Conservation (phyloP, 2,113 vertebrate species). For the Micromys minutus region DNA sequence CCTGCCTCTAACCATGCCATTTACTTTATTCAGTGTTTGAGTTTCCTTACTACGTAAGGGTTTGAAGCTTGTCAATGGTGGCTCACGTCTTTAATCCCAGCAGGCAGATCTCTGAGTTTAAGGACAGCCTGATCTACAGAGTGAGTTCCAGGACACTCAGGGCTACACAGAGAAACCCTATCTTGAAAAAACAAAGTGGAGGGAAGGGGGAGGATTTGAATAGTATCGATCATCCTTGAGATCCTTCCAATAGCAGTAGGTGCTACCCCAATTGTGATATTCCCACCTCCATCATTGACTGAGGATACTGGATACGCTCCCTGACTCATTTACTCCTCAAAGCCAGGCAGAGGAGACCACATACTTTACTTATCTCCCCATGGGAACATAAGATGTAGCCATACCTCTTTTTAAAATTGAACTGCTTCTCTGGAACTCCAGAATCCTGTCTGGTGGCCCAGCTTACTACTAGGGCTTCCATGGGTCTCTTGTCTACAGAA, state of each 20-base stretch:
- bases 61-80: background rate
- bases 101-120: too few relatives aligned
- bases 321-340: background rate
- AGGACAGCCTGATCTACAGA: background rate
- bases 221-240: background rate
- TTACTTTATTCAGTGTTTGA: background rate
- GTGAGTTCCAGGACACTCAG: background rate
- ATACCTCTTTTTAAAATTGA: background rate
- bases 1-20: background rate
- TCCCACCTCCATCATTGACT: background rate
- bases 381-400: accelerated
- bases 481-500: background rate
- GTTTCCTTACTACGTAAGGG: background rate
- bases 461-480: background rate
- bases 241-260: background rate
- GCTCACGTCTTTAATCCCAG: too few relatives aligned
- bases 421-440: background rate
- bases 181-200: background rate
- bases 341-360: background rate
- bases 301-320: accelerated
- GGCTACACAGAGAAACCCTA: background rate
- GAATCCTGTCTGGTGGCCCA: background rate
- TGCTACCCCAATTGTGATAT: background rate
- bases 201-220: background rate
- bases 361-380: background rate